Evolutionary conservation across 1,140 invertebrate genomes (phyloP), one percentile per base, ranked within the genome.

Genomic region (Cydia splendana): DNA sequence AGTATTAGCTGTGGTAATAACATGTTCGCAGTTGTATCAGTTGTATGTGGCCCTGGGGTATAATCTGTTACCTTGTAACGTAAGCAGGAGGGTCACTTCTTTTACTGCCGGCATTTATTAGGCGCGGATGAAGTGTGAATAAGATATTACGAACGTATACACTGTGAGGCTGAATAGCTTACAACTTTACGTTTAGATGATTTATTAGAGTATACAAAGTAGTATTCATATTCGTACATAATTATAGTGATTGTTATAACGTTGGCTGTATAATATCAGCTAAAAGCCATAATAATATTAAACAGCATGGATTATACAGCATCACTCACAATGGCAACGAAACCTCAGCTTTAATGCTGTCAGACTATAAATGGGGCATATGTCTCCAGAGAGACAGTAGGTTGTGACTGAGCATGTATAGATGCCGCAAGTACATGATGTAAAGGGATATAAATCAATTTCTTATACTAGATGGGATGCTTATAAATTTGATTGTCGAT

Each of bases 51-150:
- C 57, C 57, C 57, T 62, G 9, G 57, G 57, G 57, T 3, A 62
- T 62, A 62, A 62, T 62, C 57, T 62, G 24, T 62, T 62, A 62
- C 57, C 57, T 20, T 24, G 20, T 62, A 62, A 62, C 57, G 7
- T 24, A 24, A 62, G 57, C 57, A 24, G 4, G n/a, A 24, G 20
- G 57, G 20, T 62, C 57, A 62, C 57, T 24, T 62, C 57, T 62
- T 62, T 62, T 62, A 62, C 20, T 62, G 24, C 18, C 15, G 6
- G 51, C 51, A 53, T 53, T 53, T 62, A 62, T 24, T 62, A 62
- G 18, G 57, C 2, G 18, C 18, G n/a, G 57, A 62, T 62, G 53
- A 57, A 57, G n/a, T 57, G 57, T 62, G 57, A 20, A 62, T 62
- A 62, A 62, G 20, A 62, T 62, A 62, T 57, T 57, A 18, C 7